phyloP scores from a whole-genome alignment of 2,113 vertebrate genomes.

The Hippocampus barbouri region DNA sequence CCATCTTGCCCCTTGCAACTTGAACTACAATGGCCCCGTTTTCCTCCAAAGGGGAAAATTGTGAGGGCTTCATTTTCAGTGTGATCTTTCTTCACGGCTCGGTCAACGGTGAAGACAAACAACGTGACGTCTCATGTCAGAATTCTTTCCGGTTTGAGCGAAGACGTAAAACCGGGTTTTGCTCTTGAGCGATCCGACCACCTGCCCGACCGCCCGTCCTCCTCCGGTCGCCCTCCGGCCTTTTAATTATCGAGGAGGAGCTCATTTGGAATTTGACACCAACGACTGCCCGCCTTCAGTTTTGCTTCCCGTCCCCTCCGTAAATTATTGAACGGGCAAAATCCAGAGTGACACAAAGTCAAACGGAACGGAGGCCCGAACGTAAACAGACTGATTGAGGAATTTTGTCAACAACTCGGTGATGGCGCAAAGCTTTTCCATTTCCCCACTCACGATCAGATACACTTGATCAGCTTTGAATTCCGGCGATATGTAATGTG shows the following conservation, averaged over 20 bases:
- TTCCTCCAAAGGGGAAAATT: conserved; percentile 13
- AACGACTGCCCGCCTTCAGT: conserved; percentile 79
- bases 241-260: conserved; percentile 82
- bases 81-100: background rate
- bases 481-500: too few relatives aligned
- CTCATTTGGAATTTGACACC: conserved; percentile 88
- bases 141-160: background rate
- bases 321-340: conserved; percentile 83
- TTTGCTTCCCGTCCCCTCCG: conserved; percentile 81
- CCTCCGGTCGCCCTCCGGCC: conserved; percentile 55
- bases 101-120: background rate
- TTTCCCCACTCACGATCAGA: too few relatives aligned
- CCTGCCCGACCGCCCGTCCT: conserved; percentile 35
- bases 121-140: background rate
- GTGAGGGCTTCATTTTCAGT: conserved; percentile 1
- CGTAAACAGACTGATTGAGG: conserved; percentile 22
- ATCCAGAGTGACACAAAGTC: conserved; percentile 71
- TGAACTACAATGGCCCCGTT: conserved; percentile 12
- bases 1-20: conserved; percentile 25
- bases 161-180: background rate
- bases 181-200: conserved; percentile 14
- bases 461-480: too few relatives aligned
- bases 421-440: too few relatives aligned
- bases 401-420: background rate
- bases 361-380: conserved; percentile 52